Percentiles rank a stretch among this genome's conserved stretches.
Conservation (phyloP, 1,140 invertebrate species). For the Oedothorax gibbosus region DNA sequence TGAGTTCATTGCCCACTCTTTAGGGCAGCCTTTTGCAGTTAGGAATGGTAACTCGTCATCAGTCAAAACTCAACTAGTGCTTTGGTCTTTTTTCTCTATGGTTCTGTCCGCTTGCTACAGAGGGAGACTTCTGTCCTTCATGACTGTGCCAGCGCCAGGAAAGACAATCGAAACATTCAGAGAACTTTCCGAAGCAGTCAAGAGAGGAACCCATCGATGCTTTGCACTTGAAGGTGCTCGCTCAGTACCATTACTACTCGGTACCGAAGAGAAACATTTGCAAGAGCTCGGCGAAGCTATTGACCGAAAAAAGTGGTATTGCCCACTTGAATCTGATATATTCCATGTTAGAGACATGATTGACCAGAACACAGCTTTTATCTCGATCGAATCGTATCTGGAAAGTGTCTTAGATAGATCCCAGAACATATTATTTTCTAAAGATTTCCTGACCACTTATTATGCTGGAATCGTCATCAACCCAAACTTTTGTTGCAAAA, state of each 20-base stretch:
- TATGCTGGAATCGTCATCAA: no score
- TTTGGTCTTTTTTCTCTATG: background rate
- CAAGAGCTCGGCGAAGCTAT: background rate
- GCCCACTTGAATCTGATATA: no score
- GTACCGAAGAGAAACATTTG: background rate
- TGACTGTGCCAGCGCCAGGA: background rate
- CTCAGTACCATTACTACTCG: background rate
- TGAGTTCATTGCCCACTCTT: background rate
- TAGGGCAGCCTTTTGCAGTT: background rate
- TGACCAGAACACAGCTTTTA: no score
- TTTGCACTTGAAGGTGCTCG: background rate
- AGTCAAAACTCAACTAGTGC: background rate
- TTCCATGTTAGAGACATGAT: no score
- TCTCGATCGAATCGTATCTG: no score
- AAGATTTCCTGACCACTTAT: no score
- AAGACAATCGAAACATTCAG: background rate
- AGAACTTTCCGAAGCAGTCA: conserved; percentile 11
- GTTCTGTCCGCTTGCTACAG: conserved; percentile 14
- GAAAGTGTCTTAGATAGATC: no score
- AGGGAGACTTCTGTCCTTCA: conserved; percentile 3
- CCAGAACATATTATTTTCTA: no score
- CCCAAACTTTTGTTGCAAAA: no score
- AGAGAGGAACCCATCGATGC: conserved; percentile 1
- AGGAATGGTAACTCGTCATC: background rate
- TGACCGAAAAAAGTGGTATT: conserved; percentile 3